These are phyloP conservation scores for Eurois occulta DNA, from an alignment of 2,888 invertebrate genomes.

Conservation along the genomic window DNA sequence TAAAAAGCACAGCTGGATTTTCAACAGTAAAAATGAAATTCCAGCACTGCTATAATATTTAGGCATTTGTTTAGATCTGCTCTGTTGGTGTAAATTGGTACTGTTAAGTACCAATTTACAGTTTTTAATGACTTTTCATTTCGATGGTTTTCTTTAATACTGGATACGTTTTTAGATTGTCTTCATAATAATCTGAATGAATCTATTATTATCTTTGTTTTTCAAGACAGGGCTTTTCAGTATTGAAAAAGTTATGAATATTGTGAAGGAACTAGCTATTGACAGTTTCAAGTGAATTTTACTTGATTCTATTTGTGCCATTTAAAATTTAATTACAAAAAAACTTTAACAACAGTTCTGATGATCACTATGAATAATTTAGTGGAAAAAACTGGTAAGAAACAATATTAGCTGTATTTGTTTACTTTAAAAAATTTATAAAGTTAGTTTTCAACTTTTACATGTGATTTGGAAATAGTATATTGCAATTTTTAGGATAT, in stretches of 20 bases:
- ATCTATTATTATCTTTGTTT: neutral
- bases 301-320: neutral
- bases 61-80: neutral
- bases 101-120: no score
- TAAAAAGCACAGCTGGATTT: neutral
- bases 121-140: conserved; percentile 29
- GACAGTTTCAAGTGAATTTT: neutral
- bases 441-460: neutral
- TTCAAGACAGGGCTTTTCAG: neutral
- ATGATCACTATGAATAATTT: neutral
- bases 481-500: conserved; percentile 2
- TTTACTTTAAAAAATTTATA: neutral
- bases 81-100: neutral
- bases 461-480: conserved; percentile 6
- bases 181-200: neutral
- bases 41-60: neutral
- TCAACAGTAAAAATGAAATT: neutral
- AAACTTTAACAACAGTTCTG: neutral
- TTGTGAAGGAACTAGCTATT: neutral
- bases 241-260: neutral
- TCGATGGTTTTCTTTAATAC: conserved; percentile 18
- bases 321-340: neutral
- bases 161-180: neutral
- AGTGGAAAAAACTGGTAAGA: neutral
- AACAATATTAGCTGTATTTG: neutral